Percentiles rank a stretch among this genome's conserved stretches.
Conservation (phyloP, 2,113 vertebrate species). For the Muntiacus reevesi region DNA sequence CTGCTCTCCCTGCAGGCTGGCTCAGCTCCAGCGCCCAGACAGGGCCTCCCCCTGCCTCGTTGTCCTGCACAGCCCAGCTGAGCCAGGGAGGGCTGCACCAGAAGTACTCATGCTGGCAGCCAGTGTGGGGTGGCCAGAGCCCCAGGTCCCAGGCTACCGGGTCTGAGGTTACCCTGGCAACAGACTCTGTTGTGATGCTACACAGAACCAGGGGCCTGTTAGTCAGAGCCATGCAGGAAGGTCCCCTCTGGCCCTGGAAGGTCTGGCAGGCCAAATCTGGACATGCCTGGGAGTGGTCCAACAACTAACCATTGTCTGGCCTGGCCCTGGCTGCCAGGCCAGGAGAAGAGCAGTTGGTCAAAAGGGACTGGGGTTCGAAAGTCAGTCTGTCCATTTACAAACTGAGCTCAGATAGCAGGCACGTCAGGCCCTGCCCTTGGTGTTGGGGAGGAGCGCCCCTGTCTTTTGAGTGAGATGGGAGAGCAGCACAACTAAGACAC, state of each 20-base stretch:
- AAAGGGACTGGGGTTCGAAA: neutral
- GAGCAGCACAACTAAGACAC: neutral
- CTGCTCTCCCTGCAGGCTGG: neutral
- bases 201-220: conserved; percentile 17
- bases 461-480: neutral
- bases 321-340: neutral
- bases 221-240: conserved; percentile 54
- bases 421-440: neutral
- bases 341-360: neutral
- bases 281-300: neutral
- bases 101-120: neutral
- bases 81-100: neutral
- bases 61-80: neutral
- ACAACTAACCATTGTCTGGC: conserved; percentile 17
- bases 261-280: neutral
- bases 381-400: neutral
- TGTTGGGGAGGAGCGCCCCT: neutral
- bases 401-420: neutral
- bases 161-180: conserved; percentile 44
- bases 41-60: neutral
- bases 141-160: neutral
- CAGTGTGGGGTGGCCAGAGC: neutral
- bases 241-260: neutral
- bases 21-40: neutral
- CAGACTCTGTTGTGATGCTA: conserved; percentile 51